Base-by-base conservation (phyloP, 2,888 invertebrate genomes). In the Syrphus vitripennis region DNA sequence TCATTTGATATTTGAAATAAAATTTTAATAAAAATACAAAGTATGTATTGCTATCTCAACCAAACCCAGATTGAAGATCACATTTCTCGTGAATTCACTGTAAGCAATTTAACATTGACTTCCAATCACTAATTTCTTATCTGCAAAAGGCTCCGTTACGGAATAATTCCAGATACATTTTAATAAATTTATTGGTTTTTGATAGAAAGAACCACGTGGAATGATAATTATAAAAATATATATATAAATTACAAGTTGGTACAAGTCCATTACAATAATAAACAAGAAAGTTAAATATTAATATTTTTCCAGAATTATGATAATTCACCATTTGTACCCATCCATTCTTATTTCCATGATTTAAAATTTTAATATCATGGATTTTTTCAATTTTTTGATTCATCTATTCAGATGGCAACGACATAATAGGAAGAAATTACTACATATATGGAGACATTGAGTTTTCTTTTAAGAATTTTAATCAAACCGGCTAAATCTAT, bases 71-170 rank as follows among this genome's bases (percentile, higher is more conserved):
- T 16, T 67, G 19, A 31, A 48, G 31, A 67, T 67, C 48, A 42
- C 65, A 48, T 48, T 67, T 67, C 48, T 48, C 21, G 31, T 24
- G 19, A 59, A n/a, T n/a, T n/a, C n/a, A n/a, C n/a, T n/a, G n/a
- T 14, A 34, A 37, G 21, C 26, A 14, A 37, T 26, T 29, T 50
- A 59, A 77, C 53, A 71, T 42, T 63, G 45, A n/a, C n/a, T 71
- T 65, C 53, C 34, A 65, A 48, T 40, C 71, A 65, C 29, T 63
- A 55, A 34, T 45, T 63, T 70, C 37, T 70, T 76, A 76, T 76
- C 76, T 50, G n/a, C 63, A 42, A 45, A 59, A 63, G 34, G 45
- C 26, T 65, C 48, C 65, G 65, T 72, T 65, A 40, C 19, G 29
- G 80, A 69, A 63, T 61, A 55, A 48, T 55, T 19, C 57, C 63